These are phyloP conservation scores for Xiphydria camelus DNA, from an alignment of 2,888 invertebrate genomes.

Conservation along the genomic window DNA sequence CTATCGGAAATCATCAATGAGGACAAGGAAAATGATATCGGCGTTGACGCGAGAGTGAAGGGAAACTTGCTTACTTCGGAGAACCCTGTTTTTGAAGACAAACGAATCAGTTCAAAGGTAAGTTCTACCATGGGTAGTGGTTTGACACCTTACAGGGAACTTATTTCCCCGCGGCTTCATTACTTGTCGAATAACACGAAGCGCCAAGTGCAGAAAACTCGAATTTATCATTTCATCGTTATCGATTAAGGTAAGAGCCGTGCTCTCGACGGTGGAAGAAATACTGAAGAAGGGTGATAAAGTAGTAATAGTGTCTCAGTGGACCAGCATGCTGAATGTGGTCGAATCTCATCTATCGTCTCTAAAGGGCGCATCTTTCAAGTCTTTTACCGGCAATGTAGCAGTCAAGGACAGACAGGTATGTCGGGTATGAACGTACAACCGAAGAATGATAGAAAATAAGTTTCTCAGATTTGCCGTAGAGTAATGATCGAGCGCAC, in stretches of 20 bases:
- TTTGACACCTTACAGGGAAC: no score
- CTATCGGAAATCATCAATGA: conserved; percentile 6
- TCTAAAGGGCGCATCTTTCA: conserved; percentile 62
- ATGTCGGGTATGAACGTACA: conserved; percentile 48
- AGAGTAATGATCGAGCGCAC: neutral
- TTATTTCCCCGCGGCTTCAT: conserved; percentile 1
- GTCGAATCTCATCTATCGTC: conserved; percentile 68
- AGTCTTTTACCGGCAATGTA: conserved; percentile 73
- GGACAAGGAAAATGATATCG: conserved; percentile 47
- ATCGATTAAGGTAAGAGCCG: conserved; percentile 60
- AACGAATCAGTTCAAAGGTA: conserved; percentile 68
- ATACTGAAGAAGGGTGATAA: conserved; percentile 65
- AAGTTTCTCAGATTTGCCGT: neutral
- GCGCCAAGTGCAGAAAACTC: no score
- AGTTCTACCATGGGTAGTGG: no score
- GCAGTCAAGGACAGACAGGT: conserved; percentile 72
- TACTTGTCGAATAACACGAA: no score
- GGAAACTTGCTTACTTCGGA: conserved; percentile 66
- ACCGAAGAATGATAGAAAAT: neutral
- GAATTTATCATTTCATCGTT: conserved; percentile 2
- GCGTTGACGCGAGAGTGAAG: conserved; percentile 63
- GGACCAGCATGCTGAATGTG: conserved; percentile 81
- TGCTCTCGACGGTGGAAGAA: conserved; percentile 63
- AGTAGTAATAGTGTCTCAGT: conserved; percentile 88
- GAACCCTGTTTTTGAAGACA: conserved; percentile 72